These are phyloP conservation scores for Acronicta aceris DNA, from an alignment of 2,888 invertebrate species.

Conservation along the genomic window DNA sequence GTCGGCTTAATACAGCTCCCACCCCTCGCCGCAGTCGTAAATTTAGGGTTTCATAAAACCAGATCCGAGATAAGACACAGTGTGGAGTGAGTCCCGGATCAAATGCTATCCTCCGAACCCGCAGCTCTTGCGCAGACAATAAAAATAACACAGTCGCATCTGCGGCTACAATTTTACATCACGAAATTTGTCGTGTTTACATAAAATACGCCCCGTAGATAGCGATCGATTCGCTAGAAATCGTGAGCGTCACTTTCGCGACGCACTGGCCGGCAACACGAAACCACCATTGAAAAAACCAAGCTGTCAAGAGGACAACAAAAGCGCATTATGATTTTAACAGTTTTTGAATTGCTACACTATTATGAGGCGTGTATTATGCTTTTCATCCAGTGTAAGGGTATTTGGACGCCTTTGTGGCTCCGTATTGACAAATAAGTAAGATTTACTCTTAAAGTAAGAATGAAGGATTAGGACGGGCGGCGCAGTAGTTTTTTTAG, in stretches of 20 bases:
- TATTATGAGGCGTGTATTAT: conserved; percentile 88
- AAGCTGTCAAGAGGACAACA: conserved; percentile 85
- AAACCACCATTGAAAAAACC: conserved; percentile 74
- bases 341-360: conserved; percentile 86
- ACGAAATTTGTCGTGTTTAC: conserved; percentile 88
- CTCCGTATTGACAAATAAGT: conserved; percentile 88
- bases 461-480: conserved; percentile 86
- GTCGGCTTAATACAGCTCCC: conserved; percentile 85
- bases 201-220: conserved; percentile 84
- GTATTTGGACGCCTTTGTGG: conserved; percentile 88
- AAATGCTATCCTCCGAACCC: conserved; percentile 84
- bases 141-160: conserved; percentile 87
- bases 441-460: conserved; percentile 85
- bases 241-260: conserved; percentile 78
- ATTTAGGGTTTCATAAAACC: conserved; percentile 90
- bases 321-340: conserved; percentile 88
- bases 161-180: conserved; percentile 81
- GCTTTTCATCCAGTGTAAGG: conserved; percentile 83
- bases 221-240: conserved; percentile 84
- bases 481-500: conserved; percentile 71
- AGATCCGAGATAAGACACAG: conserved; percentile 89
- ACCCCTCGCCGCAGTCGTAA: conserved; percentile 88
- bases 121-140: conserved; percentile 79
- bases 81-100: conserved; percentile 87
- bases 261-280: conserved; percentile 74